Conservation (phyloP, 1,140 invertebrate species). For the Drosophila navojoa region DNA sequence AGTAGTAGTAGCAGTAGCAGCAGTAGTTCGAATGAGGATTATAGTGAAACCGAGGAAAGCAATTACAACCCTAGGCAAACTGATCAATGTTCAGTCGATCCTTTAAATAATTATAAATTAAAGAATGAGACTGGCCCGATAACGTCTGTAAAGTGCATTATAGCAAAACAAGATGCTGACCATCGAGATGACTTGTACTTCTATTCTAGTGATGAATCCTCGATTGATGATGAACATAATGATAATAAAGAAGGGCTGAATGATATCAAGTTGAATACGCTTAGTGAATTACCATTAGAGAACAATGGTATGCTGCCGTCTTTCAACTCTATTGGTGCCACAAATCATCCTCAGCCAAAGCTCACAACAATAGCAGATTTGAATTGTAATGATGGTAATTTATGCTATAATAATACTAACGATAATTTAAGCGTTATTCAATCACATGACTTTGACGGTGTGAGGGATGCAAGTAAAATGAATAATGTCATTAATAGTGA, state of each 20-base stretch:
- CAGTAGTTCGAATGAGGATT: constrained; percentile 50
- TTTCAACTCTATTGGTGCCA: constrained; percentile 63
- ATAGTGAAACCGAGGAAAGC: constrained; percentile 43
- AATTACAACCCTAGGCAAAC: not conserved
- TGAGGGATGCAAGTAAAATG: constrained; percentile 17
- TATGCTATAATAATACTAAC: constrained; percentile 63
- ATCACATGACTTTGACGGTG: constrained; percentile 30
- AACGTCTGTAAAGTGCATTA: not conserved
- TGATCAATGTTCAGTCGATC: constrained; percentile 5
- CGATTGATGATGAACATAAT: constrained; percentile 12
- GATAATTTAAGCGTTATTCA: constrained; percentile 60
- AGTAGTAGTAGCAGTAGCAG: constrained; percentile 52
- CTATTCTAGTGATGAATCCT: constrained; percentile 28
- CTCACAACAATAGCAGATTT: constrained; percentile 1
- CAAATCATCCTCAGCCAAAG: constrained; percentile 10
- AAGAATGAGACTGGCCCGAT: constrained; percentile 50
- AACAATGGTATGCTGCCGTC: constrained; percentile 70
- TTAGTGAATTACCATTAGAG: constrained; percentile 32
- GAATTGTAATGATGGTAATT: constrained; percentile 59
- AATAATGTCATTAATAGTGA: not conserved
- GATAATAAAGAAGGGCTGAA: constrained; percentile 1
- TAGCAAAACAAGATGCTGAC: not conserved
- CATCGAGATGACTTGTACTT: constrained; percentile 17
- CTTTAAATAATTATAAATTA: constrained; percentile 24
- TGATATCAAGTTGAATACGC: constrained; percentile 15